phyloP scores from a whole-genome alignment of 2,113 vertebrate species.

The Galemys pyrenaicus region DNA sequence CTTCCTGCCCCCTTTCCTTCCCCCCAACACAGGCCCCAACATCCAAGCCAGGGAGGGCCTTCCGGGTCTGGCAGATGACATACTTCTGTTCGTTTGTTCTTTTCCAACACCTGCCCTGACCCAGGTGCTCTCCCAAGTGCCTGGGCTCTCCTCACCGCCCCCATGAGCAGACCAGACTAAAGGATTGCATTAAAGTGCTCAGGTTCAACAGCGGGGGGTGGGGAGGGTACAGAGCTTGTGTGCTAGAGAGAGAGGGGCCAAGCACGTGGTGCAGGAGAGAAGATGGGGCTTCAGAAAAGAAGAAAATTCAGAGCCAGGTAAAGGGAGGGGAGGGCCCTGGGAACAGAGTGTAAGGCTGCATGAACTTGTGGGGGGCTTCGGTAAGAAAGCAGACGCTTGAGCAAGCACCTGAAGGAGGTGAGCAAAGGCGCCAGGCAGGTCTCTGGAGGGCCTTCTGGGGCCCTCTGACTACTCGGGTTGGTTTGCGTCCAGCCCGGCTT shows the following conservation, averaged over 20 bases:
- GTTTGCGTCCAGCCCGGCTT: neutral
- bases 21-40: too few species aligned
- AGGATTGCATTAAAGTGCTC: neutral
- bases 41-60: neutral
- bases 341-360: too few species aligned
- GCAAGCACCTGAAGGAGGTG: rapidly evolving
- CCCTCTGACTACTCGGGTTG: neutral
- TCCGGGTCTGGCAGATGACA: neutral
- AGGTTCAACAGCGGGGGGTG: neutral
- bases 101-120: neutral
- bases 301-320: neutral
- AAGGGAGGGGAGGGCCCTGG: neutral
- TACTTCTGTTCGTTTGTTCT: neutral
- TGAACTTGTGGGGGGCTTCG: neutral
- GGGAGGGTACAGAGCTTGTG: neutral
- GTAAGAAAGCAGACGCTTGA: neutral
- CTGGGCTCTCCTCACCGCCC: neutral
- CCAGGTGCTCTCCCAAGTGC: neutral
- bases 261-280: neutral
- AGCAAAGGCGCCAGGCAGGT: rapidly evolving
- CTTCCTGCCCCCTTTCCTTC: too few species aligned
- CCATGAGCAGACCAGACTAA: neutral
- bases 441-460: neutral
- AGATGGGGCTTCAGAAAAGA: neutral
- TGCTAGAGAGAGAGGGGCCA: neutral